Conservation (phyloP, 2,888 invertebrate genomes). For the Scaptodrosophila latifasciaeformis region DNA sequence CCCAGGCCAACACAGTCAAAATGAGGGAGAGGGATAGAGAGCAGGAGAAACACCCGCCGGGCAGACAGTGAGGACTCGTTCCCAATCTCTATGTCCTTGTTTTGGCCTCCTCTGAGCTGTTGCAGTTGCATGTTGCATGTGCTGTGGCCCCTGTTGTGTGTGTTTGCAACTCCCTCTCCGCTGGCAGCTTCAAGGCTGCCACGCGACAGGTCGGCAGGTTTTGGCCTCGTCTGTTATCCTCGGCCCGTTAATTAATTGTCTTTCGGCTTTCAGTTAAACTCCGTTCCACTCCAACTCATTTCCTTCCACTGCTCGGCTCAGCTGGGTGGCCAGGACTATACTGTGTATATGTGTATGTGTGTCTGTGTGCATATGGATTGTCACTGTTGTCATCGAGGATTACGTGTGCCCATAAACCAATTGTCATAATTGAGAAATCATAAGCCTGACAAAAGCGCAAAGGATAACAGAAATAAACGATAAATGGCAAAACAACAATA, state of each 20-base stretch:
- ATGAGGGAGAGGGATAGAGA: not conserved
- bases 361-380: too few relatives aligned
- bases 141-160: conserved; percentile 21
- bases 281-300: too few relatives aligned
- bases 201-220: conserved; percentile 48
- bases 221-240: conserved; percentile 32
- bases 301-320: too few relatives aligned
- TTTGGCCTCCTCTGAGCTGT: not conserved
- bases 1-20: not conserved
- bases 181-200: conserved; percentile 33
- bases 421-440: conserved; percentile 68
- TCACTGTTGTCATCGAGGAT: not conserved
- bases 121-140: conserved; percentile 9
- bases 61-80: too few relatives aligned
- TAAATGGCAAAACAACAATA: not conserved
- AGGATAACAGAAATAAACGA: conserved; percentile 26
- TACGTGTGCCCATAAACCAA: conserved; percentile 19
- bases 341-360: conserved; percentile 28
- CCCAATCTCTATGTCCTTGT: too few relatives aligned
- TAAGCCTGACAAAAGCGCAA: conserved; percentile 21
- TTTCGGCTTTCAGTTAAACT: conserved; percentile 19
- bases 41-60: not conserved
- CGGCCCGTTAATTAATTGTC: conserved; percentile 57
- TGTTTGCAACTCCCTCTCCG: conserved; percentile 10
- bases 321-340: conserved; percentile 15